A percentile compares a stretch with the other conserved stretches of the same genome.
Evolutionary conservation across 2,113 vertebrate species (phyloP).

Genomic region (Barnardius zonarius): DNA sequence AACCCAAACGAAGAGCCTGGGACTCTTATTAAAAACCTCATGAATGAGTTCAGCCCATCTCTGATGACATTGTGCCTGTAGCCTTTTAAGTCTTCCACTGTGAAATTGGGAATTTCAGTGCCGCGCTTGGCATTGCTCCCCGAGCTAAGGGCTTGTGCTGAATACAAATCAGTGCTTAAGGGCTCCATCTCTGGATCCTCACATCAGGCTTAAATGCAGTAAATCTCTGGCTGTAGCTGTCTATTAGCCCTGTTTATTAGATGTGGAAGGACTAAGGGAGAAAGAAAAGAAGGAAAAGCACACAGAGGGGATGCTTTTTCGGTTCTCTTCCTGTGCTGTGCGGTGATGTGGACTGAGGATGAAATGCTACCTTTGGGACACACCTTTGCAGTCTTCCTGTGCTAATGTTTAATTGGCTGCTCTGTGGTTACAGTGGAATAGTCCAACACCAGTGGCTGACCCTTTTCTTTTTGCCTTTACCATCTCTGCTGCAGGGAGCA

Average conservation of each 20-base stretch:
- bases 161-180: neutral
- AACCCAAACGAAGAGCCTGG: neutral
- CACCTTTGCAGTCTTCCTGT: neutral
- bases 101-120: neutral
- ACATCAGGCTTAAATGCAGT: neutral
- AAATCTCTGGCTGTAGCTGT: neutral
- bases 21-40: neutral
- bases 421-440: neutral
- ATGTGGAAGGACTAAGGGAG: neutral
- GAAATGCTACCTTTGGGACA: neutral
- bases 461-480: neutral
- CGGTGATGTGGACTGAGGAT: rapidly evolving
- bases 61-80: neutral
- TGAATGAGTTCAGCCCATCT: neutral
- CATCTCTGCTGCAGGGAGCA: neutral
- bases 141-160: rapidly evolving
- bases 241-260: neutral
- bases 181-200: neutral
- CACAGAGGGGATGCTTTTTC: neutral
- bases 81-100: neutral
- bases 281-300: neutral
- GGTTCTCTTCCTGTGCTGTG: neutral
- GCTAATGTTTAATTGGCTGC: neutral
- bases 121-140: neutral
- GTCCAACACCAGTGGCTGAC: neutral